Conservation (phyloP, 2,797 vertebrate species). For the Chelon labrosus region DNA sequence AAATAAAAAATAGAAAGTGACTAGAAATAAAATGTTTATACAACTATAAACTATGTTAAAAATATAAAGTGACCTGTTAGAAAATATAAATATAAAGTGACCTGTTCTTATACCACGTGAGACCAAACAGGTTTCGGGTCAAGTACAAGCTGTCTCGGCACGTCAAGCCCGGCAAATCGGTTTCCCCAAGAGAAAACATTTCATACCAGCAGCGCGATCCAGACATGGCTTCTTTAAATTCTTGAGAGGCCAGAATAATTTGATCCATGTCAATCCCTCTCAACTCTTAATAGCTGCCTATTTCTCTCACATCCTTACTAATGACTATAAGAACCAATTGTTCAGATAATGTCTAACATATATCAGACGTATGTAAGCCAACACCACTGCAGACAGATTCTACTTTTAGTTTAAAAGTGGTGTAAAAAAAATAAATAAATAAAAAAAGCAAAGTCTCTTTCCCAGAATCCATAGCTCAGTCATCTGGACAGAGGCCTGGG, state of each 20-base stretch:
- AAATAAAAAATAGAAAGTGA: too few relatives aligned
- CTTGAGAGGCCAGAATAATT: not conserved
- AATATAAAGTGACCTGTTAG: too few relatives aligned
- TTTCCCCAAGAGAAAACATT: too few relatives aligned
- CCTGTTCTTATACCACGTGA: too few relatives aligned
- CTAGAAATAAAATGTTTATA: too few relatives aligned
- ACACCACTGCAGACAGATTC: not conserved
- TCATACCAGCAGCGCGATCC: too few relatives aligned
- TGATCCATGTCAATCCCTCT: slow-evolving; percentile 2
- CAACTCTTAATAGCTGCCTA: slow-evolving; percentile 2
- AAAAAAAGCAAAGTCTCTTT: not conserved
- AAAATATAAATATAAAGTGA: too few relatives aligned
- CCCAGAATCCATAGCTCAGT: slow-evolving; percentile 25
- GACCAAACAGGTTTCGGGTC: too few relatives aligned
- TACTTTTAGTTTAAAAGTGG: not conserved
- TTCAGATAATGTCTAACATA: not conserved
- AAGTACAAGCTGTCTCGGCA: too few relatives aligned
- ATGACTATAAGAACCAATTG: not conserved
- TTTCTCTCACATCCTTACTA: not conserved
- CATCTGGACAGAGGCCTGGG: slow-evolving; percentile 10
- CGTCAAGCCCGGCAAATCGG: too few relatives aligned
- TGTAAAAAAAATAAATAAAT: not conserved
- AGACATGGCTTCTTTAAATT: too few relatives aligned
- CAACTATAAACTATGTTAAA: too few relatives aligned
- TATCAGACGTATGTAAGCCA: not conserved